A percentile compares a stretch with the other conserved stretches of the same genome.
Evolutionary conservation across 2,113 vertebrate genomes (phyloP).

Genomic region (Ramphastos sulfuratus): DNA sequence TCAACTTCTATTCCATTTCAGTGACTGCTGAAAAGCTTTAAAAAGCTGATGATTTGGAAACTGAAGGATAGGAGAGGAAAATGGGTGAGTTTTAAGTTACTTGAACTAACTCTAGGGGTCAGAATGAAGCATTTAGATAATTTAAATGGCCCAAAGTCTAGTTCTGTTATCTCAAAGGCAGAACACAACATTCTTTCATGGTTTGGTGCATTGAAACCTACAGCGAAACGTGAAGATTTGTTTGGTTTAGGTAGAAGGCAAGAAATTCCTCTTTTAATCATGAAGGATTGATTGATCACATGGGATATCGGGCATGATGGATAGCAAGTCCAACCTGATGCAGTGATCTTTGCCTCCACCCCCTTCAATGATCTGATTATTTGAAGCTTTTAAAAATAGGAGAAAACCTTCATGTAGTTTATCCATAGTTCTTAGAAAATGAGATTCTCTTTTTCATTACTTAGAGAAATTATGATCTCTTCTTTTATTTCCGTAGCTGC

Average conservation of each 20-base stretch:
- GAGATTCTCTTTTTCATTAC: not conserved
- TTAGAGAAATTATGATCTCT: conserved; percentile 29
- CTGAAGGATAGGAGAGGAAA: not conserved
- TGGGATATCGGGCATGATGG: not conserved
- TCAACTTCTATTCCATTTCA: not conserved
- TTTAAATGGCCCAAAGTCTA: not conserved
- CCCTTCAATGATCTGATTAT: not conserved
- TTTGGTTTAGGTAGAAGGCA: not conserved
- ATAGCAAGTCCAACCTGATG: not conserved
- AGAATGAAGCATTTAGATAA: not conserved
- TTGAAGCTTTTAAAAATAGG: not conserved
- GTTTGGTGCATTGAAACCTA: not conserved
- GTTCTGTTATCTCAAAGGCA: not conserved
- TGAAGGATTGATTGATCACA: not conserved
- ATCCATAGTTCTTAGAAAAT: conserved; percentile 9
- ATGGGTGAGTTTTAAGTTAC: not conserved
- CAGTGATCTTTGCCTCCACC: not conserved
- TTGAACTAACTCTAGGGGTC: not conserved
- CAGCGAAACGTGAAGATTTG: not conserved
- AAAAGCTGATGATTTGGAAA: not conserved
- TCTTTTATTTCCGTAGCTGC: conserved; percentile 16
- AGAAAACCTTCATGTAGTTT: not conserved
- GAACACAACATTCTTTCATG: not conserved
- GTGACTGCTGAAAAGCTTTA: not conserved
- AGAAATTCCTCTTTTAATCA: not conserved